Conservation (phyloP, 2,888 invertebrate genomes). For the Zaprionus bogoriensis region DNA sequence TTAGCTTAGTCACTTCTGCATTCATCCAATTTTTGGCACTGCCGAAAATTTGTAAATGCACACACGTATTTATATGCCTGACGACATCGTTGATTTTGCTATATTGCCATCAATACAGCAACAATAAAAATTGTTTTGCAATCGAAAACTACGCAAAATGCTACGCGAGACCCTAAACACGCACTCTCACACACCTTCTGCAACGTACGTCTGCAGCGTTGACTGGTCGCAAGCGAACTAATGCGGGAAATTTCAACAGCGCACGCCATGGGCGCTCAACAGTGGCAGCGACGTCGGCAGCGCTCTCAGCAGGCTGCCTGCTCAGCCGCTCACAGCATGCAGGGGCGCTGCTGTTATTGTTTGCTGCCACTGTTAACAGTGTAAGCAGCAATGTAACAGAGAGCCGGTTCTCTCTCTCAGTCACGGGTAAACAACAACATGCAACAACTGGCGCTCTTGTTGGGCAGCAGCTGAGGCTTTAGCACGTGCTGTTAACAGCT, state of each 20-base stretch:
- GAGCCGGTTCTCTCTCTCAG: conserved; percentile 3
- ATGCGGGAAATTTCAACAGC: conserved; percentile 41
- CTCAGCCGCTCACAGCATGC: neutral
- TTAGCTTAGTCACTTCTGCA: conserved; percentile 51
- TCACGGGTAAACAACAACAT: conserved; percentile 12
- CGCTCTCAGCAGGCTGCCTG: conserved; percentile 5
- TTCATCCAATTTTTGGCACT: conserved; percentile 25
- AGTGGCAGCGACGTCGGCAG: conserved; percentile 6
- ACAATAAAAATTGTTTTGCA: conserved; percentile 14
- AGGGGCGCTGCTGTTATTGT: neutral
- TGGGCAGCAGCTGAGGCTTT: conserved; percentile 29
- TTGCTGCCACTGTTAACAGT: conserved; percentile 15
- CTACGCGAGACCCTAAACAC: conserved; percentile 42
- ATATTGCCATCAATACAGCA: conserved; percentile 14
- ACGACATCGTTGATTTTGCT: conserved; percentile 39
- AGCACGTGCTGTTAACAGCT: conserved; percentile 56
- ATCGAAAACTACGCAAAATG: conserved; percentile 48
- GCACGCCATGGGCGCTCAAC: neutral
- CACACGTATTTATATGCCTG: conserved; percentile 36
- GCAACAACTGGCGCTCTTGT: conserved; percentile 27
- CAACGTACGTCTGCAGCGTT: conserved; percentile 38
- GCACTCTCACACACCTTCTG: too few relatives aligned
- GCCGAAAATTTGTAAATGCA: conserved; percentile 7
- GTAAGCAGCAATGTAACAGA: neutral
- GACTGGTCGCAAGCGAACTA: conserved; percentile 51